phyloP scores from a whole-genome alignment of 2,113 vertebrate species.

The Pelodiscus sinensis region DNA sequence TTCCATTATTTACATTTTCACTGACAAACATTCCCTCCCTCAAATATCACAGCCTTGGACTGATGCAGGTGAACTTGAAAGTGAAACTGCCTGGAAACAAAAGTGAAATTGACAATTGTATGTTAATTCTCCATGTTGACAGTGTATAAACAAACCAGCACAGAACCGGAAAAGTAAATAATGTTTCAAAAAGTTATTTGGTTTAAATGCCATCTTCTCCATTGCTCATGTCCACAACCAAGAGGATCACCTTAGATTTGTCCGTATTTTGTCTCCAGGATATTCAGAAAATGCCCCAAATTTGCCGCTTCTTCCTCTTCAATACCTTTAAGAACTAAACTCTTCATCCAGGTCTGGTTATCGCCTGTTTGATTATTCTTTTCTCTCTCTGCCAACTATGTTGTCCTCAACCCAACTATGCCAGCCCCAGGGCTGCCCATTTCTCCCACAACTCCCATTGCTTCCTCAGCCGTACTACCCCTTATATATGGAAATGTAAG shows the following conservation, averaged over 20 bases:
- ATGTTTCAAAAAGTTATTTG: not conserved
- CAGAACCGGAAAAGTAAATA: not conserved
- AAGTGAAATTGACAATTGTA: not conserved
- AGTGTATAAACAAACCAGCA: not conserved
- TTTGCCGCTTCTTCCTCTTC: not conserved
- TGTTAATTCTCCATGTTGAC: not conserved
- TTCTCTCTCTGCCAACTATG: not conserved
- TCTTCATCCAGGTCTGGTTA: not conserved
- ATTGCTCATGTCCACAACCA: not conserved
- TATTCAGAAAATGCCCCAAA: not conserved
- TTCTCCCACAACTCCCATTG: not conserved
- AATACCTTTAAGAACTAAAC: not conserved
- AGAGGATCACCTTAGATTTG: not conserved
- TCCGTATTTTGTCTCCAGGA: not conserved
- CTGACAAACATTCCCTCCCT: not conserved
- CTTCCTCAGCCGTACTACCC: not conserved
- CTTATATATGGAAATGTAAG: not conserved
- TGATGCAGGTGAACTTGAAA: not conserved
- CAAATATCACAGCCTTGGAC: not conserved
- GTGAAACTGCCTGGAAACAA: not conserved
- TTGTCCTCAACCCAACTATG: not conserved
- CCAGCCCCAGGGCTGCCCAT: not conserved
- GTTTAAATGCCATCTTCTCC: not conserved
- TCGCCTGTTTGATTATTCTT: not conserved
- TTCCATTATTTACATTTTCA: not conserved